These are phyloP conservation scores for Semnornis frantzii DNA, from an alignment of 2,113 vertebrate species.

Conservation along the genomic window DNA sequence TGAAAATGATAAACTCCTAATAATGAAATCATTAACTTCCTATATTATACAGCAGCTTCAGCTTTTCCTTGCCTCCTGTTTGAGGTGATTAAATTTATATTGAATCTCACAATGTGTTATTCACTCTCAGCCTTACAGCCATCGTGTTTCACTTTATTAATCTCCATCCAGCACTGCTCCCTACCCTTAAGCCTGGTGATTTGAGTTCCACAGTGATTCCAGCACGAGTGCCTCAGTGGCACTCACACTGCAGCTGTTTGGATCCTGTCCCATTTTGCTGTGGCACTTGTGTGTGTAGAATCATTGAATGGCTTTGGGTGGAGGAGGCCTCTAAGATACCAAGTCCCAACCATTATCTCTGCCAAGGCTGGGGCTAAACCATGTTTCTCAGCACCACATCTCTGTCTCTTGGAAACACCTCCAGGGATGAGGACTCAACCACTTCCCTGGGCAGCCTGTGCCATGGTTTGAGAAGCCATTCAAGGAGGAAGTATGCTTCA, in stretches of 20 bases:
- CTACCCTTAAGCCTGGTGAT: fast-evolving
- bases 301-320: too few species aligned
- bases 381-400: too few species aligned
- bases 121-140: not conserved
- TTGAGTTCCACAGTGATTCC: not conserved
- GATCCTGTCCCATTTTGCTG: not conserved
- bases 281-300: not conserved
- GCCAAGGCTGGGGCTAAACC: too few species aligned
- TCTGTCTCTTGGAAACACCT: too few species aligned
- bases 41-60: not conserved
- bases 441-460: too few species aligned
- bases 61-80: not conserved
- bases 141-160: not conserved
- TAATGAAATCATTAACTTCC: not conserved
- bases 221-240: not conserved
- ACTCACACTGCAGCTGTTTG: not conserved
- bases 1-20: not conserved
- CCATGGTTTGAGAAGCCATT: too few species aligned
- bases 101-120: not conserved
- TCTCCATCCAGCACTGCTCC: not conserved
- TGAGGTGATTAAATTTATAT: not conserved
- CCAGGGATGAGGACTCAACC: too few species aligned
- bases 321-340: too few species aligned
- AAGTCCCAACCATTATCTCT: too few species aligned
- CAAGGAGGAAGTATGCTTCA: too few species aligned